These are phyloP conservation scores for Pavo muticus DNA, from an alignment of 2,113 vertebrate species.

Conservation along the genomic window DNA sequence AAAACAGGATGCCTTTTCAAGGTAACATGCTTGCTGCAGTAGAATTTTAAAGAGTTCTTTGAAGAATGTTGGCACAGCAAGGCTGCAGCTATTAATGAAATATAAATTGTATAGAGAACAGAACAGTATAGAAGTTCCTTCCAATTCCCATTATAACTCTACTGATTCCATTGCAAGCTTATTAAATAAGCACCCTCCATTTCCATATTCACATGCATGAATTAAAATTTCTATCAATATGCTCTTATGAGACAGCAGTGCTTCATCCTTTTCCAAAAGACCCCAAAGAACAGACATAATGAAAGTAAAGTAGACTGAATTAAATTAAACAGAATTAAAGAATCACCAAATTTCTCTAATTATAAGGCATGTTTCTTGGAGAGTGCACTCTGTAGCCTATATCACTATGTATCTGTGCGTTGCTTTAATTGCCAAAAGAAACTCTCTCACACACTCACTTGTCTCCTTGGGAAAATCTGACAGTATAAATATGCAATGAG, in stretches of 20 bases:
- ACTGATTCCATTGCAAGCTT: neutral
- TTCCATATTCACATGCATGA: neutral
- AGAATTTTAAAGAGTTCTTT: slow-evolving; percentile 10
- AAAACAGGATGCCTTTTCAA: neutral
- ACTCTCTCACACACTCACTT: neutral
- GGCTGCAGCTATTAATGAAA: slow-evolving; percentile 12
- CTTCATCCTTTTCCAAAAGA: neutral
- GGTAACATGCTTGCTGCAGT: neutral
- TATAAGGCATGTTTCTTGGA: slow-evolving; percentile 5
- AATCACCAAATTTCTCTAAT: neutral
- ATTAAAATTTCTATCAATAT: neutral
- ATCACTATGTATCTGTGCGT: neutral
- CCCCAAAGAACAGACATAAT: neutral
- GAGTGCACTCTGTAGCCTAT: neutral
- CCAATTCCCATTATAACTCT: neutral
- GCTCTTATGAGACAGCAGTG: neutral
- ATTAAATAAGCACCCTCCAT: neutral
- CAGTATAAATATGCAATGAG: slow-evolving; percentile 18
- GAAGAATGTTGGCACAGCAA: neutral
- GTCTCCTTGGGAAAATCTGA: slow-evolving; percentile 22
- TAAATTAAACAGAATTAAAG: neutral
- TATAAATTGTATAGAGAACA: neutral
- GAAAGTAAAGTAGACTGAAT: neutral
- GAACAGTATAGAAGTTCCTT: neutral
- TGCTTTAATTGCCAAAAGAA: slow-evolving; percentile 34